A percentile compares a stretch with the other conserved stretches of the same genome.
phyloP scores from a whole-genome alignment of 2,888 invertebrate genomes.

The Tetragonisca angustula region DNA sequence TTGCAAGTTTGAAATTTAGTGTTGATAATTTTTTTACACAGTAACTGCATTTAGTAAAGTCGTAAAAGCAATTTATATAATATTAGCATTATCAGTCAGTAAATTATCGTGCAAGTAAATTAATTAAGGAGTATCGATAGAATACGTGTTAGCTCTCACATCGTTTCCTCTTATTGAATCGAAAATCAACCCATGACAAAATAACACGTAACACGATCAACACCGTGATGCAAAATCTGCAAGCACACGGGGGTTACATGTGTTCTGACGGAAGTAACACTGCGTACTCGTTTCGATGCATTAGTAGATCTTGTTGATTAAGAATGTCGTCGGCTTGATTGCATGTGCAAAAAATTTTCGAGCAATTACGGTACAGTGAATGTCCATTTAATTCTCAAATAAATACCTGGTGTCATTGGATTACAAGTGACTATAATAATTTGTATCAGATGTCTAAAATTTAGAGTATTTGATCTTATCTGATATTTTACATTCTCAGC shows the following conservation, averaged over 20 bases:
- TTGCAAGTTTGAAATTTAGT: background rate
- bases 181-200: slow-evolving; percentile 41
- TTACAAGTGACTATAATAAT: too few relatives aligned
- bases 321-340: slow-evolving; percentile 9
- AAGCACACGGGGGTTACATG: slow-evolving; percentile 42
- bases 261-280: slow-evolving; percentile 32
- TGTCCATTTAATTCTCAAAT: too few relatives aligned
- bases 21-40: too few relatives aligned
- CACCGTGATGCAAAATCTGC: slow-evolving; percentile 44
- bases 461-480: too few relatives aligned
- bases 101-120: background rate
- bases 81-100: background rate
- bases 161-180: slow-evolving; percentile 22
- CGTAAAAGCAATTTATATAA: background rate
- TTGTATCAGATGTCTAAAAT: too few relatives aligned
- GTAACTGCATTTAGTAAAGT: background rate
- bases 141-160: slow-evolving; percentile 27
- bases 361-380: background rate
- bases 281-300: slow-evolving; percentile 25
- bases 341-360: slow-evolving; percentile 1
- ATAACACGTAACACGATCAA: slow-evolving; percentile 48
- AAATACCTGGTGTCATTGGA: too few relatives aligned
- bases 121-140: background rate
- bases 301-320: slow-evolving; percentile 16
- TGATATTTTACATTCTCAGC: too few relatives aligned